These are phyloP conservation scores for Dasyurus viverrinus DNA, from an alignment of 2,113 vertebrate genomes.

Conservation along the genomic window DNA sequence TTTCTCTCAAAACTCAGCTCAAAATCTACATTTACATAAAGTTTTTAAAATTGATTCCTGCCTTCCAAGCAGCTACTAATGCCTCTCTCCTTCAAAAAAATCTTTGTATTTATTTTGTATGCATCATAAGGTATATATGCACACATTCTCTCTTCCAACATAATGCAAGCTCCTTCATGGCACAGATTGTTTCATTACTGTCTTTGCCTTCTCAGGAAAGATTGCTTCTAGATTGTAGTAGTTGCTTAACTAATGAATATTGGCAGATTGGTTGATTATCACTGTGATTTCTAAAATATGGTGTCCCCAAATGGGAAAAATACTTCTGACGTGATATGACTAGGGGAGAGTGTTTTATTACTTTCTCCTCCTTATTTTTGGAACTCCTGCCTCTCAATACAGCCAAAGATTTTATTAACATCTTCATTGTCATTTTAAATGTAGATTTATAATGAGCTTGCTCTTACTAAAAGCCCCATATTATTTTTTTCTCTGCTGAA, in stretches of 20 bases:
- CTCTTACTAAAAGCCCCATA: not conserved
- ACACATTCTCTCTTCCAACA: slow-evolving; percentile 6
- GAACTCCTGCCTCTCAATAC: not conserved
- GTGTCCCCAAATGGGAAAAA: not conserved
- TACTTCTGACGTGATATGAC: not conserved
- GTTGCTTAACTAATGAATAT: not conserved
- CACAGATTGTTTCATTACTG: slow-evolving; percentile 2
- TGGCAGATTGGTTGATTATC: not conserved
- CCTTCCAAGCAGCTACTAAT: not conserved
- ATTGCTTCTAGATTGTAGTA: not conserved
- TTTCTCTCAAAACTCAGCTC: not conserved
- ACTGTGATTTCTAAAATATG: not conserved
- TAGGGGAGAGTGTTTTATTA: not conserved
- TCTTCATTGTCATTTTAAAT: not conserved
- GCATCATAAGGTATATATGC: not conserved
- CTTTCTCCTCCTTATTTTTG: not conserved
- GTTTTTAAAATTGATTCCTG: not conserved
- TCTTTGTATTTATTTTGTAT: slow-evolving; percentile 6
- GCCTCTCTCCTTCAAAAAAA: not conserved
- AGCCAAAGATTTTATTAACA: not conserved
- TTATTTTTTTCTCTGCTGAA: not conserved
- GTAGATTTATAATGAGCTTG: not conserved
- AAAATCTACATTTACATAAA: not conserved
- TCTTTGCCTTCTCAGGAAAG: not conserved
- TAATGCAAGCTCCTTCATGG: not conserved